Percentiles rank a stretch among this genome's conserved stretches.
Conservation (phyloP, 2,888 invertebrate genomes). For the Agrenia bidenticulata region DNA sequence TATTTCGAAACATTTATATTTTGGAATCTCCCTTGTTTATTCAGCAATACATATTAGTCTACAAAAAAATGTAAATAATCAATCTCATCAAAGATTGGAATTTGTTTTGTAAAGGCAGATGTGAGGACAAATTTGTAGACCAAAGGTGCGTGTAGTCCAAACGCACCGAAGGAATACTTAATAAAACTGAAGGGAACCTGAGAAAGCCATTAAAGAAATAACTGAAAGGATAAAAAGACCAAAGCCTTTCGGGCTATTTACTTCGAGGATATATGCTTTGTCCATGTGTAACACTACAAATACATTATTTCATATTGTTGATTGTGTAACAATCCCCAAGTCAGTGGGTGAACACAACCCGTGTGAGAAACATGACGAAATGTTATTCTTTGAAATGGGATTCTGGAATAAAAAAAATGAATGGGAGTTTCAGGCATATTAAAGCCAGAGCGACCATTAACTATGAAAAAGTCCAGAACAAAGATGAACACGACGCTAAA, state of each 20-base stretch:
- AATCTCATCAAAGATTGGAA: background rate
- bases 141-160: background rate
- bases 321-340: slow-evolving; percentile 1
- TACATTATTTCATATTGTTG: background rate
- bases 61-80: background rate
- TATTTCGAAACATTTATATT: too few relatives aligned
- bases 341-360: background rate
- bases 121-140: background rate
- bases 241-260: background rate
- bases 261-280: background rate
- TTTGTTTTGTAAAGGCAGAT: background rate
- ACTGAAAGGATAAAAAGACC: background rate
- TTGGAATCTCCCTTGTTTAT: too few relatives aligned
- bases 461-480: slow-evolving; percentile 1
- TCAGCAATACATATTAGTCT: background rate
- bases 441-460: too few relatives aligned
- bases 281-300: too few relatives aligned
- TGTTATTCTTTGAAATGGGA: slow-evolving; percentile 17
- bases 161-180: slow-evolving; percentile 10
- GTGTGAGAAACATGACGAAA: slow-evolving; percentile 13
- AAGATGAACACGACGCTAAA: background rate
- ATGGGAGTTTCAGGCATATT: background rate
- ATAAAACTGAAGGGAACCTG: background rate
- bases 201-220: background rate
- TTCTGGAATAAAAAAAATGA: slow-evolving; percentile 5